Base-by-base conservation (phyloP, 1,140 invertebrate species). In the Hypsibius dujardini region DNA sequence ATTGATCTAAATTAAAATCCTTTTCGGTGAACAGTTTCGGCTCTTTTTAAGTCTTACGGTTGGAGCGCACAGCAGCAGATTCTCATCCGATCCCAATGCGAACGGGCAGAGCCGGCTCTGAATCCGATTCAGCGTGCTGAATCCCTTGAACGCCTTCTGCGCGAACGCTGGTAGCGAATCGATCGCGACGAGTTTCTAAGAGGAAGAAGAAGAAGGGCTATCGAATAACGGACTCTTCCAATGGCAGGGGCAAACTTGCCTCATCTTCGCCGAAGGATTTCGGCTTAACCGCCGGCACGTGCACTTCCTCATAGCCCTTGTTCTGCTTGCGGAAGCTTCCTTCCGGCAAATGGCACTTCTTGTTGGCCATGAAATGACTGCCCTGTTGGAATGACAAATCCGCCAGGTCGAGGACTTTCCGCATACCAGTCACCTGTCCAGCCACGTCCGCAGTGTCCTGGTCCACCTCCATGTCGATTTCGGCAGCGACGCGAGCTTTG, bases 351-450 rank as follows among this genome's bases (percentile, higher is more conserved):
- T 95, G 89, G 80, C 95, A 98, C 56, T 89, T 84, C 81, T 98
- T 98, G 78, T 98, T 98, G 0, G 94, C 91, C 94, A 98, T 98
- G 77, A 97, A 92, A 82, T 98, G 96, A 56, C 92, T 92, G 1
- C 96, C 96, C 77, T 95, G 90, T 0, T 86, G 82, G 79, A 99
- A 99, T n/a, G 88, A 83, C 71, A 98, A 78, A 77, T 97, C 92
- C 74, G 98, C 93, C n/a, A 99, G 81, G 79, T 98, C 93, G 28
- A 98, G 81, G 2, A 90, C 77, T 77, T 90, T 80, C n/a, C 83
- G 79, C 40, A 83, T 82, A 1, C 89, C 89, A n/a, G 84, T 80
- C 46, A 90, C 86, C 75, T 86, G 84, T 1, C 87, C 87, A 46
- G 77, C 76, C 70, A 74, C 70, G 67, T 76, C 82, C 71, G 79